Evolutionary conservation across 2,888 invertebrate genomes (phyloP).

Genomic region (Herminia tarsipennalis): DNA sequence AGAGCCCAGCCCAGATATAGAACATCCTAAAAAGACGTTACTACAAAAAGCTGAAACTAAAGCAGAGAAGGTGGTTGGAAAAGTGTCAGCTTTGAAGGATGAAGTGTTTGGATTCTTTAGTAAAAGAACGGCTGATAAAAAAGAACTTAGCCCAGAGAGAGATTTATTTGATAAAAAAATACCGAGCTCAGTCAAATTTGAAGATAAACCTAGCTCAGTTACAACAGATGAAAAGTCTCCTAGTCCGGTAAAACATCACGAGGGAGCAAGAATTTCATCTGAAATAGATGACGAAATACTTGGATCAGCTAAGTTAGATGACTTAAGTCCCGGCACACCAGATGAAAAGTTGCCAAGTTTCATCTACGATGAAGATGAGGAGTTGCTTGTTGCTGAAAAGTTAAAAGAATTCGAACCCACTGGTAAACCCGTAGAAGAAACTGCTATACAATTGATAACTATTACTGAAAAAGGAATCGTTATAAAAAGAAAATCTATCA

Average conservation of each 20-base stretch:
- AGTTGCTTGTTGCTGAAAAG: conserved; percentile 36
- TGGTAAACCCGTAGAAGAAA: conserved; percentile 26
- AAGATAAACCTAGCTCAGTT: not conserved
- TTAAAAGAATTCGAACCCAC: conserved; percentile 38
- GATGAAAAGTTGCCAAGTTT: conserved; percentile 19
- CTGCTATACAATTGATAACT: conserved; percentile 7
- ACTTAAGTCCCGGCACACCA: conserved; percentile 1
- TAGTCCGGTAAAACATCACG: not conserved
- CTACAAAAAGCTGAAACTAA: conserved; percentile 32
- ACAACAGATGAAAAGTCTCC: not conserved
- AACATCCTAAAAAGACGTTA: conserved; percentile 33
- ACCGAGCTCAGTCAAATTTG: conserved; percentile 32
- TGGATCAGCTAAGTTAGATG: not conserved
- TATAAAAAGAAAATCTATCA: conserved; percentile 20
- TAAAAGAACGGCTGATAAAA: conserved; percentile 40
- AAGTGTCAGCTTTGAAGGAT: conserved; percentile 29
- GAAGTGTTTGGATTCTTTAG: conserved; percentile 41
- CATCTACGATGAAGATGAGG: conserved; percentile 33
- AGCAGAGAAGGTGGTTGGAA: conserved; percentile 34
- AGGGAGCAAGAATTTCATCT: not conserved
- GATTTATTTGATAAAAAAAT: conserved; percentile 27
- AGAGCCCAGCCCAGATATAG: conserved; percentile 20
- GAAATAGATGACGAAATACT: not conserved
- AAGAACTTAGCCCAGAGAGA: conserved; percentile 61
- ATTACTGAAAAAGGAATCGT: conserved; percentile 15